Conservation (phyloP, 2,888 invertebrate genomes). For the Chouioia cunea region DNA sequence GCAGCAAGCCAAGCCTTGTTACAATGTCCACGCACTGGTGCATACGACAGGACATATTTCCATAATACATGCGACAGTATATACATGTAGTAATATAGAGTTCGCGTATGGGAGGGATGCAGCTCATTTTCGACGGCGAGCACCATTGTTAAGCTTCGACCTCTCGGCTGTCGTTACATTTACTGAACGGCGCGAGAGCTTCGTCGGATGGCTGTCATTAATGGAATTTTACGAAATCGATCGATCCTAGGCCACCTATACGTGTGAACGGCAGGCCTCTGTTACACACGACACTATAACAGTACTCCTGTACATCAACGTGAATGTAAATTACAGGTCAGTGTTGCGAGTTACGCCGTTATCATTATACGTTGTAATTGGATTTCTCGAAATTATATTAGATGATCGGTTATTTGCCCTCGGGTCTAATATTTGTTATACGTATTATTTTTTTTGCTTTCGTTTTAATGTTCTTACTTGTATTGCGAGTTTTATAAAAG, state of each 20-base stretch:
- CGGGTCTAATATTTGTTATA: no score
- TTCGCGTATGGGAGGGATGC: constrained; percentile 7
- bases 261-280: neutral
- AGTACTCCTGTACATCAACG: neutral
- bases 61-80: neutral
- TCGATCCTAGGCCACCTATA: constrained; percentile 15
- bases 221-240: constrained; percentile 39
- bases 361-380: no score
- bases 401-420: no score
- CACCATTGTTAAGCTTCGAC: constrained; percentile 29
- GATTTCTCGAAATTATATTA: no score
- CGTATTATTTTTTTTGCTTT: no score
- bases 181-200: constrained; percentile 14
- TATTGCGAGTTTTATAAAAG: no score
- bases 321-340: constrained; percentile 14
- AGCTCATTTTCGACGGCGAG: constrained; percentile 25
- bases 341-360: neutral
- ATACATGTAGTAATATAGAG: constrained; percentile 1
- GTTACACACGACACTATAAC: no score
- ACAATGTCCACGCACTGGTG: neutral
- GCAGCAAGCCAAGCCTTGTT: neutral
- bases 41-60: neutral
- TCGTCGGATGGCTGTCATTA: constrained; percentile 41
- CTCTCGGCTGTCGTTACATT: constrained; percentile 25
- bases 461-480: no score